These are phyloP conservation scores for Toxotes chatareus DNA, from an alignment of 2,113 vertebrate species.

Conservation along the genomic window DNA sequence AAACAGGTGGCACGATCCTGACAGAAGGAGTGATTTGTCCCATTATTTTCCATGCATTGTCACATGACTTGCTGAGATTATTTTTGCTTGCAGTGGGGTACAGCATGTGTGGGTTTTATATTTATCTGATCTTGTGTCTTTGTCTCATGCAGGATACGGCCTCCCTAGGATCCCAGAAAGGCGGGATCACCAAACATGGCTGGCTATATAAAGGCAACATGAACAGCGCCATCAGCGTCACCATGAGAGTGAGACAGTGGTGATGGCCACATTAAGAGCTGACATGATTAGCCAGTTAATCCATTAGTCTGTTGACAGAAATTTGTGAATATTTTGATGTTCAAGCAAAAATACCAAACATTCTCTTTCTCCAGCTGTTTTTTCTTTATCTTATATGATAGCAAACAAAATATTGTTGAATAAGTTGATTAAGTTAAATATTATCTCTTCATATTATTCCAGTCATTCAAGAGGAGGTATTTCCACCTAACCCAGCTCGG, in stretches of 20 bases:
- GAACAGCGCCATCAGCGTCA: constrained; percentile 99
- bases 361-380: background rate
- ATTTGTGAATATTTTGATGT: background rate
- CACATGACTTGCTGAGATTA: background rate
- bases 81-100: background rate
- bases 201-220: constrained; percentile 99
- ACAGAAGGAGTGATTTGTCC: background rate
- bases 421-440: background rate
- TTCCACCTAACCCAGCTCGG: constrained; percentile 97
- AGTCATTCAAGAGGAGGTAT: constrained; percentile 99
- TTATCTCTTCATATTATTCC: constrained; percentile 54
- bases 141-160: constrained; percentile 89
- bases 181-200: constrained; percentile 95
- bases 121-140: constrained; percentile 26
- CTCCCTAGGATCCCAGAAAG: constrained; percentile 97
- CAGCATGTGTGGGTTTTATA: constrained; percentile 12
- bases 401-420: background rate
- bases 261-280: background rate
- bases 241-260: constrained; percentile 92
- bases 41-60: background rate
- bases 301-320: background rate
- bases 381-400: no score
- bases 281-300: background rate
- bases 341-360: background rate
- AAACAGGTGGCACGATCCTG: background rate